A percentile compares a stretch with the other conserved stretches of the same genome.
These are phyloP conservation scores for Vombatus ursinus DNA, from an alignment of 2,113 vertebrate genomes.

Conservation along the genomic window DNA sequence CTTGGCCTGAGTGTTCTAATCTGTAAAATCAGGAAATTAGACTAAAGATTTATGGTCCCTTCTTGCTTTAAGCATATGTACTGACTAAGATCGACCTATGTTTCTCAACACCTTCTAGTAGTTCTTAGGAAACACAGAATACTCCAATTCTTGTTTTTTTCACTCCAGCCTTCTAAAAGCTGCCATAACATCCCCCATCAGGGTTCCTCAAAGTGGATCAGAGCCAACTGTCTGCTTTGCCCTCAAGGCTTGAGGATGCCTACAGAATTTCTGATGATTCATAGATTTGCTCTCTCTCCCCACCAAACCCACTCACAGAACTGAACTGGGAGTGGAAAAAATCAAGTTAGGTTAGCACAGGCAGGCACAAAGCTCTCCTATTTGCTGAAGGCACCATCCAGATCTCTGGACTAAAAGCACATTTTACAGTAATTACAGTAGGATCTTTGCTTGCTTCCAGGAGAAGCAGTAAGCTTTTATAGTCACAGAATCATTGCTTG, in stretches of 20 bases:
- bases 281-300: neutral
- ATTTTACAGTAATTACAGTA: constrained; percentile 24
- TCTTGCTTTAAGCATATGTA: neutral
- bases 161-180: constrained; percentile 1
- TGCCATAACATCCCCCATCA: constrained; percentile 20
- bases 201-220: constrained; percentile 11
- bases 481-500: constrained; percentile 22
- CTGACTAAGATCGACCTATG: constrained; percentile 40
- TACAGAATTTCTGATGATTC: constrained; percentile 27
- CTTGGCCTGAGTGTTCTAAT: neutral
- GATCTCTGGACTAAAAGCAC: constrained; percentile 12
- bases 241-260: constrained; percentile 43
- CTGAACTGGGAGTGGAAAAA: constrained; percentile 25
- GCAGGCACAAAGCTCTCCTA: neutral
- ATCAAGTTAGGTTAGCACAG: neutral
- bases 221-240: neutral
- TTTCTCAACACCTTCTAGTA: constrained; percentile 28
- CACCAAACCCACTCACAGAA: constrained; percentile 23
- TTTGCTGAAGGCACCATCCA: constrained; percentile 21
- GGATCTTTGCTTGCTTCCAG: constrained; percentile 56
- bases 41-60: neutral
- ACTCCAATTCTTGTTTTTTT: constrained; percentile 21
- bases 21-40: neutral
- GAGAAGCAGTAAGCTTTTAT: constrained; percentile 52
- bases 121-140: neutral